Evolutionary conservation across 2,888 invertebrate species (phyloP), one percentile per base, ranked within the genome.

Genomic region (Athrips mouffetella): DNA sequence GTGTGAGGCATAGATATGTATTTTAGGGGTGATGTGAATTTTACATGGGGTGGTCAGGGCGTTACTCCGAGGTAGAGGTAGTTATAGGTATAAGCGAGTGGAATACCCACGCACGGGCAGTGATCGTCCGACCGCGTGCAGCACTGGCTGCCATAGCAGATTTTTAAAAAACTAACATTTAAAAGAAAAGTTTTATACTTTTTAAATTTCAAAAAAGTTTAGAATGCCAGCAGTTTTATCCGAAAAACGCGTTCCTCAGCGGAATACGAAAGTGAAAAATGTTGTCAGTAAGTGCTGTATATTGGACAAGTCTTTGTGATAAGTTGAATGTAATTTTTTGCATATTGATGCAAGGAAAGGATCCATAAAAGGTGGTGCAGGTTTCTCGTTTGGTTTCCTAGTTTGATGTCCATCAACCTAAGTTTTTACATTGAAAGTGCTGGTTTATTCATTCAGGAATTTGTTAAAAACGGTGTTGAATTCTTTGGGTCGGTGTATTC

Each of bases 81-180:
- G n/a, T n/a, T n/a, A n/a, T n/a, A 64, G 72, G 71, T 85, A 83
- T 84, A 84, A 81, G 82, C 76, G 79, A 69, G 58, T 77, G 77
- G 63, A 58, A 73, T 57, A 56, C 65, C 63, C 70, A 64, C 73
- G 73, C 68, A 67, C 77, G 84, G 83, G 73, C 86, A 86, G 86
- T 87, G 73, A 72, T 74, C 83, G 80, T 73, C 73, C 81, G 80
- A 80, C 80, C 79, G 84, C 74, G 78, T 74, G 73, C 70, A 72
- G 73, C 76, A 77, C 82, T 66, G 82, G 73, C 81, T 79, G 83
- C 74, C 71, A 77, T 80, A 72, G 74, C 59, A 65, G 73, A 75
- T 30, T 30, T 35, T 16, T 45, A 25, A 23, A 47, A 31, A 54
- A 58, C 57, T 62, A 15, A 21, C n/a, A n/a, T n/a, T n/a, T 33